phyloP scores from a whole-genome alignment of 2,797 vertebrate species.

The Phalanger gymnotis region DNA sequence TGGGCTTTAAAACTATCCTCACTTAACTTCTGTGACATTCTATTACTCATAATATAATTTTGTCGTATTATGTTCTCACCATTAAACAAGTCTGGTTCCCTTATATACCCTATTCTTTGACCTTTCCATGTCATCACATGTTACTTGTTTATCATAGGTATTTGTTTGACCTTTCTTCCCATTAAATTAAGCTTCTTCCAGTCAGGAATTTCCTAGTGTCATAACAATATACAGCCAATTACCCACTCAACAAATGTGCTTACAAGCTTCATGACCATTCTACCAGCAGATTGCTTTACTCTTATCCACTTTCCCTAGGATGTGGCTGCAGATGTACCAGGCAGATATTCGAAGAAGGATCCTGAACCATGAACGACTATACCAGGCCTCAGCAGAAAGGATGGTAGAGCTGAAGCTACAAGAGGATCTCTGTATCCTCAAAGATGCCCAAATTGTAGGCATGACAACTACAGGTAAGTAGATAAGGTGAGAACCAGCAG shows the following conservation, averaged over 20 bases:
- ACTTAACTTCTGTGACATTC: not conserved
- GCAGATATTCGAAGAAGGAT: slow-evolving; percentile 82
- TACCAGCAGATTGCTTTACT: not conserved
- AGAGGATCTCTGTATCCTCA: slow-evolving; percentile 88
- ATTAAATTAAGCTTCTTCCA: not conserved
- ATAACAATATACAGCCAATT: not conserved
- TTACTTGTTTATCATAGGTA: not conserved
- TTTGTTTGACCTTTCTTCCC: not conserved
- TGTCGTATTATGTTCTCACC: not conserved
- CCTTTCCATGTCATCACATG: not conserved
- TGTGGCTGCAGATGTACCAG: slow-evolving; percentile 92
- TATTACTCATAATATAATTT: not conserved
- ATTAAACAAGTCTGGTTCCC: not conserved
- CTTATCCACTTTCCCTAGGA: slow-evolving; percentile 79
- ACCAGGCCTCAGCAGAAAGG: slow-evolving; percentile 89
- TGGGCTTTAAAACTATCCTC: not conserved
- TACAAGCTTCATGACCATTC: slow-evolving; percentile 15
- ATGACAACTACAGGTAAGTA: slow-evolving; percentile 94
- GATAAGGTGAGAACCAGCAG: not conserved
- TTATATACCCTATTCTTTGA: not conserved
- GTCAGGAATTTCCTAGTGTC: not conserved
- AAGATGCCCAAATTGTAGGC: slow-evolving; percentile 90
- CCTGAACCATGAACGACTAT: slow-evolving; percentile 83
- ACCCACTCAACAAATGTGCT: not conserved
- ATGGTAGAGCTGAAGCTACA: slow-evolving; percentile 89